Conservation (phyloP, 1,140 invertebrate genomes). For the Papilio glaucus region DNA sequence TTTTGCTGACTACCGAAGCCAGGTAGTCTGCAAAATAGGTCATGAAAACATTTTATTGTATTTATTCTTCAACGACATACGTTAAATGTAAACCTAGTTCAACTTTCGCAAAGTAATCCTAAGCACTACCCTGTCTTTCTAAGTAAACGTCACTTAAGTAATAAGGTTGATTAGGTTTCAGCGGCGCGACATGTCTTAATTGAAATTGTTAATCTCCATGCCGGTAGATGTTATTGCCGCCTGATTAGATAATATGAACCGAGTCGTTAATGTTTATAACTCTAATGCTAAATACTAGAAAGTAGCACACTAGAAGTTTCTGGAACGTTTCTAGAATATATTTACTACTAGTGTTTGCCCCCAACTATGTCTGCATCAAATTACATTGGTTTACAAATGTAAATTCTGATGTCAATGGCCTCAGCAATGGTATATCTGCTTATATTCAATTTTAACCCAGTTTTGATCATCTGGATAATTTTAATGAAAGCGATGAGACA, state of each 20-base stretch:
- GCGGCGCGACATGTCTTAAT: background rate
- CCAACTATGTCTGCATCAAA: background rate
- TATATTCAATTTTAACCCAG: no score
- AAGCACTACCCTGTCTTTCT: background rate
- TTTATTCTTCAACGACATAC: background rate
- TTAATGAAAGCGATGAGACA: no score
- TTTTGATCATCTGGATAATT: no score
- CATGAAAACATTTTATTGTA: no score
- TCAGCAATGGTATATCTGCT: no score
- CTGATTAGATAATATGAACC: slow-evolving; percentile 7
- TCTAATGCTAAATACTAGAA: slow-evolving; percentile 14
- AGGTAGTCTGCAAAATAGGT: no score
- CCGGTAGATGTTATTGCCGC: background rate
- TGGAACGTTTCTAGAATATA: slow-evolving; percentile 1
- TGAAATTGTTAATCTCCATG: slow-evolving; percentile 17
- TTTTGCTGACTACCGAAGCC: no score
- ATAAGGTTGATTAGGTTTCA: background rate
- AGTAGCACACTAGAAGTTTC: background rate
- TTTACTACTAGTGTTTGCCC: background rate
- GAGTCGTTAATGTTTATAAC: background rate
- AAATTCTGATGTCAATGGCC: no score
- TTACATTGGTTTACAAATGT: background rate
- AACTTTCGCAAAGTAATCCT: background rate
- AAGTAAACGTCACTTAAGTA: background rate
- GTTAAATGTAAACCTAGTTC: background rate